Percentiles rank a stretch among this genome's conserved stretches.
Conservation (phyloP, 1,140 invertebrate species). For the Pygmarrhopalites habei region DNA sequence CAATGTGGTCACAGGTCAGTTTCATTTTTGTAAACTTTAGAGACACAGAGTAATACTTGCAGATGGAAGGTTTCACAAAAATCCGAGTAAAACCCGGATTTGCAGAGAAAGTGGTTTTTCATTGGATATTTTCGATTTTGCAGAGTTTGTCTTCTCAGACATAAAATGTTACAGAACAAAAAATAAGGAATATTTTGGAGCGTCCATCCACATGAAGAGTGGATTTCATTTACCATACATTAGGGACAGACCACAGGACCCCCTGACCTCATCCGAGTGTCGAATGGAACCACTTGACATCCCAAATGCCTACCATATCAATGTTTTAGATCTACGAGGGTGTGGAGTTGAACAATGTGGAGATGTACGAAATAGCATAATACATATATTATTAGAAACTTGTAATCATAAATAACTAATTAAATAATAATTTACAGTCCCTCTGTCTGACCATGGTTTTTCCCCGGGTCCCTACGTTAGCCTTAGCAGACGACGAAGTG, state of each 20-base stretch:
- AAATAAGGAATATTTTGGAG: slow-evolving; percentile 33
- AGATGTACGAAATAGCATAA: slow-evolving; percentile 18
- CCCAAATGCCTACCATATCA: slow-evolving; percentile 22
- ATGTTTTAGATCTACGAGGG: slow-evolving; percentile 23
- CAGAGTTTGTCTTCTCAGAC: slow-evolving; percentile 37
- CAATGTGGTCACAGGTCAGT: slow-evolving; percentile 23
- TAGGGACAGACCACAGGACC: slow-evolving; percentile 33
- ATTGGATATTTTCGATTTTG: slow-evolving; percentile 1
- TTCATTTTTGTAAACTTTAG: too few relatives aligned
- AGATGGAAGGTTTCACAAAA: too few relatives aligned
- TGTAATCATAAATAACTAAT: slow-evolving; percentile 2
- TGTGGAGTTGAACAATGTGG: slow-evolving; percentile 39
- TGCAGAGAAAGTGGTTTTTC: too few relatives aligned
- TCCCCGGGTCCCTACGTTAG: slow-evolving; percentile 33
- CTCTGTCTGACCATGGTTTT: slow-evolving; percentile 38
- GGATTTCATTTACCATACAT: slow-evolving; percentile 36
- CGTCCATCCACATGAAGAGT: slow-evolving; percentile 31
- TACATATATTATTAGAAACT: background rate
- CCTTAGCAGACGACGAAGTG: slow-evolving; percentile 37
- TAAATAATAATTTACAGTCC: slow-evolving; percentile 12
- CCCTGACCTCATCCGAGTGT: slow-evolving; percentile 25
- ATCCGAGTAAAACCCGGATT: too few relatives aligned
- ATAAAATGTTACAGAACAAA: slow-evolving; percentile 34
- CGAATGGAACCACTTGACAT: slow-evolving; percentile 22
- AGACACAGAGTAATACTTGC: too few relatives aligned